Evolutionary conservation across 2,888 invertebrate genomes (phyloP).

Genomic region (Himalopsyche kuldschensis): DNA sequence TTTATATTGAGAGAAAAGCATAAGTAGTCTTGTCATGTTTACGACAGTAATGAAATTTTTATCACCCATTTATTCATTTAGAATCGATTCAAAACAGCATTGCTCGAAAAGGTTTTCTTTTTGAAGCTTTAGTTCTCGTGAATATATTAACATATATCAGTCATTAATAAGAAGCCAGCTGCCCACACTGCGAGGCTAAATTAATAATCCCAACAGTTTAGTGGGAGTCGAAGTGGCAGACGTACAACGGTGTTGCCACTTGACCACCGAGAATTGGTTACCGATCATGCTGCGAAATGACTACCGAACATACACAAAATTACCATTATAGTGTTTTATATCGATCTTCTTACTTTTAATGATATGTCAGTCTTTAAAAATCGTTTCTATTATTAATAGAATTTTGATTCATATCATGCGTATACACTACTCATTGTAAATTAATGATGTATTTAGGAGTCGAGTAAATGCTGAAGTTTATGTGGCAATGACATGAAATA

Average conservation of each 20-base stretch:
- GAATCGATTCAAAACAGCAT: neutral
- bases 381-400: too few relatives aligned
- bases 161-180: slow-evolving; percentile 19
- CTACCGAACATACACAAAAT: neutral
- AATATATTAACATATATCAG: slow-evolving; percentile 21
- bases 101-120: slow-evolving; percentile 14
- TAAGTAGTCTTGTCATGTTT: neutral
- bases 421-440: too few relatives aligned
- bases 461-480: too few relatives aligned
- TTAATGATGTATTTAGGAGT: too few relatives aligned
- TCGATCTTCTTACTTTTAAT: too few relatives aligned
- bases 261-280: neutral
- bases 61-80: neutral
- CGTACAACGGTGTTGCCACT: neutral
- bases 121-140: neutral
- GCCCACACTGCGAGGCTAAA: slow-evolving; percentile 9
- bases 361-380: too few relatives aligned
- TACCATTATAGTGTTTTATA: too few relatives aligned
- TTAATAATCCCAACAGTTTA: slow-evolving; percentile 23
- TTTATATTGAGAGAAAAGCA: neutral
- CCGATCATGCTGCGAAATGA: slow-evolving; percentile 4
- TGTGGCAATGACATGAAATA: too few relatives aligned
- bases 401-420: too few relatives aligned
- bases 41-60: neutral
- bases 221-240: slow-evolving; percentile 11